Percentiles rank a stretch among this genome's conserved stretches.
Evolutionary conservation across 2,113 vertebrate species (phyloP).

Genomic region (Sceloporus undulatus): DNA sequence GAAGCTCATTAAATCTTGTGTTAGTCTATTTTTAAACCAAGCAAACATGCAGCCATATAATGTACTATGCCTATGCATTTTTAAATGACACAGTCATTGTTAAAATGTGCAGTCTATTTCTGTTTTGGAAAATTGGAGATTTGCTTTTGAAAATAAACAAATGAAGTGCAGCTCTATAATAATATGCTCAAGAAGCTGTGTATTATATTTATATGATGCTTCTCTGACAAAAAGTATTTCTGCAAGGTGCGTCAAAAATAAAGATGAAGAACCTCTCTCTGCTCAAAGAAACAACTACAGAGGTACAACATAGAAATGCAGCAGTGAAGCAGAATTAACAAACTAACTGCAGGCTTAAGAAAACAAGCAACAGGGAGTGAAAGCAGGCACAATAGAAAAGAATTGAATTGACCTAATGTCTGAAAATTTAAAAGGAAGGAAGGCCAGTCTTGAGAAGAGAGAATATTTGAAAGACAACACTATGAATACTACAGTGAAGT

Average conservation of each 20-base stretch:
- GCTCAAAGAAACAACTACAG: not conserved
- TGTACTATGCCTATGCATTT: not conserved
- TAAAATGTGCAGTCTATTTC: not conserved
- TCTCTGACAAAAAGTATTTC: not conserved
- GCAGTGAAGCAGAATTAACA: not conserved
- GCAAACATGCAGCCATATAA: not conserved
- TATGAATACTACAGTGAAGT: constrained; percentile 2
- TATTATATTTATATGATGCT: not conserved
- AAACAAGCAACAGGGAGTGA: not conserved
- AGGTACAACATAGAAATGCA: not conserved
- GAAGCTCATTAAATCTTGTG: constrained; percentile 9
- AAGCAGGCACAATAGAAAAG: not conserved
- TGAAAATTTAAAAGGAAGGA: not conserved
- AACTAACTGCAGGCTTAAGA: not conserved
- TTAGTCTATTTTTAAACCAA: constrained; percentile 10
- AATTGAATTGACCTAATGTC: not conserved
- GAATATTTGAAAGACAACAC: not conserved
- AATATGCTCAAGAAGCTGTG: not conserved
- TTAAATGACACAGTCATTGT: not conserved
- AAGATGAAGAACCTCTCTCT: not conserved
- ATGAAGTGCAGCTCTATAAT: not conserved
- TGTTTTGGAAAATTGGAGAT: not conserved
- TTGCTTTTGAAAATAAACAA: constrained; percentile 14
- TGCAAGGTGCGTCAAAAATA: not conserved
- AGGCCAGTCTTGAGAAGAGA: not conserved